phyloP scores from a whole-genome alignment of 2,888 invertebrate species.

The Hydrotaea cyrtoneurina region DNA sequence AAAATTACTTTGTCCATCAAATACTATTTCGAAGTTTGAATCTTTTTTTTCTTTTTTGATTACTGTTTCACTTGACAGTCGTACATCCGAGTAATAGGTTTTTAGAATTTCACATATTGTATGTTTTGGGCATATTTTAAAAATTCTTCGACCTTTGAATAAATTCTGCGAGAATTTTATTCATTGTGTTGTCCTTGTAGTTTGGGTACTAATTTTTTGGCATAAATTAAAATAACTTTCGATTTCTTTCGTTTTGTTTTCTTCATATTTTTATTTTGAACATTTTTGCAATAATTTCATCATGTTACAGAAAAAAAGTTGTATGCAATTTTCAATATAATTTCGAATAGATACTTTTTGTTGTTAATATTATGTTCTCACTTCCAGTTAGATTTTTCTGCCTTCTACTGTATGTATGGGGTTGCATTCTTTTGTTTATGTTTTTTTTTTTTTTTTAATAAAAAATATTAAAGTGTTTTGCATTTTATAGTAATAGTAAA shows the following conservation, averaged over 20 bases:
- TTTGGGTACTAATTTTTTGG: too few species aligned
- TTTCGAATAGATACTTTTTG: constrained; percentile 46
- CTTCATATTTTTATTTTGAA: constrained; percentile 63
- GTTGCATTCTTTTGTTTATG: constrained; percentile 8
- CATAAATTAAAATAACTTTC: neutral
- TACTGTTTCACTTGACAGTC: too few species aligned
- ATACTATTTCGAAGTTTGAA: too few species aligned
- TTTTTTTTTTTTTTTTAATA: constrained; percentile 30
- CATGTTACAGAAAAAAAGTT: constrained; percentile 67
- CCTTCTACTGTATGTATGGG: constrained; percentile 32
- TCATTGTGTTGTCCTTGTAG: too few species aligned
- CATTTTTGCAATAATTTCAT: constrained; percentile 55
- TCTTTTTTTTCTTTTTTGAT: too few species aligned
- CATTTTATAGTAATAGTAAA: constrained; percentile 55
- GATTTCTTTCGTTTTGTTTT: constrained; percentile 41
- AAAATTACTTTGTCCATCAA: too few species aligned
- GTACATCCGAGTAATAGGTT: too few species aligned
- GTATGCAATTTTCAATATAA: constrained; percentile 67
- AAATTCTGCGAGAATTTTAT: too few species aligned
- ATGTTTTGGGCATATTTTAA: too few species aligned
- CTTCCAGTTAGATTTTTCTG: constrained; percentile 54
- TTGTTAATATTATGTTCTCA: constrained; percentile 50
- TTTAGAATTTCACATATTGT: too few species aligned
- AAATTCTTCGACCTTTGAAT: too few species aligned
- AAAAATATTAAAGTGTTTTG: constrained; percentile 46